These are phyloP conservation scores for Eupithecia inturbata DNA, from an alignment of 2,888 invertebrate genomes.

Conservation along the genomic window DNA sequence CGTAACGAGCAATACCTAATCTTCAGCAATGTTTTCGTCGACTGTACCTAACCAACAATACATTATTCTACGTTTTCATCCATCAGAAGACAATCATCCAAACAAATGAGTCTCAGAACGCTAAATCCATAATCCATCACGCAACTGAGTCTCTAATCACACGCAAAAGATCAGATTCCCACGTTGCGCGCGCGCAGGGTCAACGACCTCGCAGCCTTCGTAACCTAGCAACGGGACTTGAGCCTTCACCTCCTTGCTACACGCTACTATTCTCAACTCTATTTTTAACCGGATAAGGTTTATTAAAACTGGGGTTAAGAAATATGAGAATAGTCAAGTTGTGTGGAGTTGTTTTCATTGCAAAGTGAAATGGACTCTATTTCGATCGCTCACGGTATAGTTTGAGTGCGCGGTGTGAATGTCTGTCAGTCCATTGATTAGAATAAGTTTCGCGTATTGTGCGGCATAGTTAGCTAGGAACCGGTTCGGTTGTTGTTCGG, in stretches of 20 bases:
- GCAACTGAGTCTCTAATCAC: conserved; percentile 34
- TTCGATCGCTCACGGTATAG: not conserved
- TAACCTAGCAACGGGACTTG: conserved; percentile 68
- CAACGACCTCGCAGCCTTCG: conserved; percentile 58
- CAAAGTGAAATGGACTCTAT: conserved; percentile 27
- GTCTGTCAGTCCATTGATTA: conserved; percentile 28
- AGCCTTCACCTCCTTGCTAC: conserved; percentile 59
- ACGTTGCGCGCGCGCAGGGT: conserved; percentile 67
- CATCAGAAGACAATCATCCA: conserved; percentile 3
- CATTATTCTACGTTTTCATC: not conserved
- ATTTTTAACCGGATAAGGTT: conserved; percentile 7
- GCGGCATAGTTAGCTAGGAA: not conserved
- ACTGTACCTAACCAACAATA: not conserved
- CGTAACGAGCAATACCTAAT: no score
- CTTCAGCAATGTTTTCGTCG: no score
- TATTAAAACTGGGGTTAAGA: conserved; percentile 4
- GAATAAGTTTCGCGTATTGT: conserved; percentile 33
- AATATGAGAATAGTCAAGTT: conserved; percentile 9
- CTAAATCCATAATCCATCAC: conserved; percentile 31
- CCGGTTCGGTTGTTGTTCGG: not conserved
- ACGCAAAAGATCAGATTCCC: conserved; percentile 63
- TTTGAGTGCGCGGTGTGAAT: conserved; percentile 17
- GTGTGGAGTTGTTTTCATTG: conserved; percentile 17
- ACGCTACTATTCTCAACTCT: conserved; percentile 19
- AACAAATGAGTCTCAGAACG: not conserved